These are phyloP conservation scores for Eubasilissa splendida DNA, from an alignment of 2,888 invertebrate species.

Conservation along the genomic window DNA sequence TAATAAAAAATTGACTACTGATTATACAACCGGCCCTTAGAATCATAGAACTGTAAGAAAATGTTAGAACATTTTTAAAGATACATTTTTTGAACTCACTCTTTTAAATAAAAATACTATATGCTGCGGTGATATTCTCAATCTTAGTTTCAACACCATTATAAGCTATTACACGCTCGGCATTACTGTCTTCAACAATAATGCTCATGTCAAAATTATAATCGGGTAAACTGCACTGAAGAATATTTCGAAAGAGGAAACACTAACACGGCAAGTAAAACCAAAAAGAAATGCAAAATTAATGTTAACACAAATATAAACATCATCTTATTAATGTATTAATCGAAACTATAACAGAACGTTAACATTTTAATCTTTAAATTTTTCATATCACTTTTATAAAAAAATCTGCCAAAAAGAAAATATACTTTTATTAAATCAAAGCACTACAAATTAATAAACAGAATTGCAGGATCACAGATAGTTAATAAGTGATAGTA, in stretches of 20 bases:
- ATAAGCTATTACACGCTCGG: slow-evolving; percentile 5
- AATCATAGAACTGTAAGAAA: no score
- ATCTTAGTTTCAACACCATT: slow-evolving; percentile 66
- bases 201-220: background rate
- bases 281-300: slow-evolving; percentile 50
- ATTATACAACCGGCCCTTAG: no score
- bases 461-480: no score
- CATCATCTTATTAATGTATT: background rate
- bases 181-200: background rate
- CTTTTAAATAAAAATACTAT: slow-evolving; percentile 75
- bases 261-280: slow-evolving; percentile 48
- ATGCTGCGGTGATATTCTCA: slow-evolving; percentile 74
- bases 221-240: slow-evolving; percentile 4
- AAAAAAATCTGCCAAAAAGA: background rate
- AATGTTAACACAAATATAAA: slow-evolving; percentile 45
- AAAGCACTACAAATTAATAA: no score
- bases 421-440: background rate
- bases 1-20: no score
- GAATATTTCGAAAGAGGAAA: slow-evolving; percentile 57
- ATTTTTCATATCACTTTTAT: background rate
- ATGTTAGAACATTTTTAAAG: no score
- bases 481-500: no score
- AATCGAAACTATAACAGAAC: background rate
- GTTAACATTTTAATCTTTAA: background rate
- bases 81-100: slow-evolving; percentile 65